phyloP scores from a whole-genome alignment of 1,140 invertebrate genomes.

The Panagrolaimus sp. region DNA sequence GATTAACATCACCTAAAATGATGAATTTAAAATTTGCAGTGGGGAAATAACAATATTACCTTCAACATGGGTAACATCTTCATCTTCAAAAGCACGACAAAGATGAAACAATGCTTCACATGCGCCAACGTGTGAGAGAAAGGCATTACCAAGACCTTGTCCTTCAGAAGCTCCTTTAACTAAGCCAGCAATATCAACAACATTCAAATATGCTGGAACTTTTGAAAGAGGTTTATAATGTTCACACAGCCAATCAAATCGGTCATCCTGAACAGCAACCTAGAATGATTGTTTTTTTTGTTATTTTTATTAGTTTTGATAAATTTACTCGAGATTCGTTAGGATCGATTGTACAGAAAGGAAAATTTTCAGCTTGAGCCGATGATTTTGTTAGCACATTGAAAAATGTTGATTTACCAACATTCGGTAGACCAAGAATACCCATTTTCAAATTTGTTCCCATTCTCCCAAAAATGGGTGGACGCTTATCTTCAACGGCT shows the following conservation, averaged over 20 bases:
- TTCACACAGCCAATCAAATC: conserved; percentile 86
- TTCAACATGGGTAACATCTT: conserved; percentile 94
- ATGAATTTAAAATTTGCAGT: background rate
- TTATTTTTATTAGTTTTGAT: too few species aligned
- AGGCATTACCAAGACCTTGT: conserved; percentile 94
- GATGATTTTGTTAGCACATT: conserved; percentile 78
- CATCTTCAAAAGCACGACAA: conserved; percentile 94
- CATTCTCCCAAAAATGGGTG: conserved; percentile 82
- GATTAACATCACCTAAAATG: conserved; percentile 82
- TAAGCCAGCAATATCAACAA: conserved; percentile 95
- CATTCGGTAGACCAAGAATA: conserved; percentile 56
- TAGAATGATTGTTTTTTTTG: too few species aligned
- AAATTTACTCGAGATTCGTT: conserved; percentile 99
- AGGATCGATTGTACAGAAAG: conserved; percentile 99
- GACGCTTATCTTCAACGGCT: conserved; percentile 71
- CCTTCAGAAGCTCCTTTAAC: conserved; percentile 84
- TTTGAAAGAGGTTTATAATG: conserved; percentile 76
- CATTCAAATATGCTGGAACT: conserved; percentile 86
- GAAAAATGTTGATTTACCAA: conserved; percentile 93
- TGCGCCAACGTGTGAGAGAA: conserved; percentile 93
- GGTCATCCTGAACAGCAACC: conserved; percentile 90
- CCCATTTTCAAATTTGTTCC: conserved; percentile 83
- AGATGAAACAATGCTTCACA: conserved; percentile 99
- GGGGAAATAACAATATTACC: conserved; percentile 23
- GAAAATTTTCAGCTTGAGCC: conserved; percentile 84